These are phyloP conservation scores for Clarias macrocephalus DNA, from an alignment of 2,113 vertebrate species.

Conservation along the genomic window DNA sequence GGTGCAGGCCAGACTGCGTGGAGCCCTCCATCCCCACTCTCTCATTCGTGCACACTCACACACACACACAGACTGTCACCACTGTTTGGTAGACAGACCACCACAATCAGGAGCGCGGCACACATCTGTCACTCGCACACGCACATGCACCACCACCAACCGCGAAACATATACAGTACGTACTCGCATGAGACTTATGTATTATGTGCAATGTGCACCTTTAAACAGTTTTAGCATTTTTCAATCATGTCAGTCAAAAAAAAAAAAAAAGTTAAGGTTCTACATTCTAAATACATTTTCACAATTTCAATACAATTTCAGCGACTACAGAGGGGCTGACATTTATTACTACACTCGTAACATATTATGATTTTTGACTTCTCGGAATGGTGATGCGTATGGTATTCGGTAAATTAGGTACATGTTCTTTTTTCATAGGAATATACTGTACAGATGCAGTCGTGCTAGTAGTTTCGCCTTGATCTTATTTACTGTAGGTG, in stretches of 20 bases:
- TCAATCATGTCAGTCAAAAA: neutral
- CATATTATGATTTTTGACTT: neutral
- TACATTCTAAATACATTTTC: constrained; percentile 41
- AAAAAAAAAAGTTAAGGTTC: neutral
- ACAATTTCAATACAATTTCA: neutral
- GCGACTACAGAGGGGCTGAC: too few species aligned
- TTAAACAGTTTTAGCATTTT: neutral
- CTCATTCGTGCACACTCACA: constrained; percentile 38
- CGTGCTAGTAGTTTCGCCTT: neutral
- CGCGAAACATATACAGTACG: constrained; percentile 2
- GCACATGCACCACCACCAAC: constrained; percentile 21
- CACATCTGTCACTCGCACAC: constrained; percentile 45
- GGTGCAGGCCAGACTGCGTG: constrained; percentile 71
- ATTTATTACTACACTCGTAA: neutral
- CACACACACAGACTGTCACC: constrained; percentile 26
- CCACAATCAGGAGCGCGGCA: constrained; percentile 40
- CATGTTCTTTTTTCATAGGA: neutral
- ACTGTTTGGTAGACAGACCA: constrained; percentile 45
- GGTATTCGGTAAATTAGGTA: too few species aligned
- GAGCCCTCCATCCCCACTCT: constrained; percentile 71
- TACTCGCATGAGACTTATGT: constrained; percentile 16
- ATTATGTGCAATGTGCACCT: neutral
- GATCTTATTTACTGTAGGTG: neutral
- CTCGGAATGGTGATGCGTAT: neutral
- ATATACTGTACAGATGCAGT: neutral